Evolutionary conservation across 2,797 vertebrate genomes (phyloP), one percentile per base, ranked within the genome.

Genomic region (Semaprochilodus insignis): DNA sequence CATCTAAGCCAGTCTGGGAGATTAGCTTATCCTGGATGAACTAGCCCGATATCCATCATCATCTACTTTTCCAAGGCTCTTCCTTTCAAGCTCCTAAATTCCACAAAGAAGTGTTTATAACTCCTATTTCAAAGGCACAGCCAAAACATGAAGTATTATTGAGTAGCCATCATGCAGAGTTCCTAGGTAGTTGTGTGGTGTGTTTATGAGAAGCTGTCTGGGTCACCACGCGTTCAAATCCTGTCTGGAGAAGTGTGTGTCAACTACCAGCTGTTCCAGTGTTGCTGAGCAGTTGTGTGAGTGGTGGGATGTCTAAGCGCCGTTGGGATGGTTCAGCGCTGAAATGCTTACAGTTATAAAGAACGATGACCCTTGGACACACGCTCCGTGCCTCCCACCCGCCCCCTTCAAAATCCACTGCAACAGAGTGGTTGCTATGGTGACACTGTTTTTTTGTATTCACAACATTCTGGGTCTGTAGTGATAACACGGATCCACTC

Each of bases 301-400:
- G 31, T 31, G 31, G 31, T 31, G 31, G 31, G 31, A 31, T 31
- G 31, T 1, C 31, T 31, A 3, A 23, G 31, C 40, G 74, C 52
- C 25, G 70, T 72, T 34, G 69, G 57, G 66, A 60, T 82, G n/a
- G 74, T 87, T 82, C 81, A 83, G 6, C 59, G n/a, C 15, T 85
- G 89, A 89, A 82, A 73, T 85, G 78, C 92, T 91, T 90, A 90
- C 80, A 80, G 81, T 81, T 70, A 82, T 70, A 44, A 77, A 83
- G 85, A 88, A 71, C 74, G 85, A 86, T 31, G 71, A 77, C 66
- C 73, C 81, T 74, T 57, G 1, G 81, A 81, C 82, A 77, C 79
- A 67, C 17, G 51, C 71, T 77, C 65, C 70, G 48, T 13, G 31
- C 60, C 21, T 51, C 60, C 57, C 21, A n/a, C 31, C 83, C 36